Evolutionary conservation across 2,797 vertebrate genomes (phyloP), one percentile per base, ranked within the genome.

Genomic region (Furcifer pardalis): DNA sequence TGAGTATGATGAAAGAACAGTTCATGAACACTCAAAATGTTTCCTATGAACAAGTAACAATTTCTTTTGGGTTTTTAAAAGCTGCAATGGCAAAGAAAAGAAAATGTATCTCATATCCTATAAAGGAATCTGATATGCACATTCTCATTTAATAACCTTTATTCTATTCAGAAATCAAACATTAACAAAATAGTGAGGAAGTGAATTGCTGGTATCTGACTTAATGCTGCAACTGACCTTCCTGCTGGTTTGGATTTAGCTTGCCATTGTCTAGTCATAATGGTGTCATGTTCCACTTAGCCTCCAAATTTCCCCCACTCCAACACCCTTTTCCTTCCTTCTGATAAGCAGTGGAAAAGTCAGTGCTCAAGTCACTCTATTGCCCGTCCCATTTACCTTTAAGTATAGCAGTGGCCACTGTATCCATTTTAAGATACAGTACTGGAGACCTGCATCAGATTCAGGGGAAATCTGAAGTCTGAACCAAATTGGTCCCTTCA

Each of bases 311-410:
- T 63, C 86, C 73, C 77, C 79, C 52, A 44, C 9, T 84, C 72
- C 85, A 87, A 86, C 89, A 90, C 86, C 91, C 89, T 88, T 90
- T 88, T 94, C 86, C 87, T 90, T 85, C 88, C 85, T 90, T 89
- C 88, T 25, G 84, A 27, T 79, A 90, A 88, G 77, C 68, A 86
- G 9, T 68, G 87, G 83, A 86, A 81, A 89, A 84, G 0, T 35
- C 81, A 66, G 81, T 59, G 74, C 86, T 77, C 63, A 82, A 74
- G 19, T 40, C 35, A 37, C 25, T 35, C 37, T 32, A 19, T n/a
- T 7, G 60, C 19, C 35, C 25, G 42, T 52, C 25, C 25, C n/a
- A n/a, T 74, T 35, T 27, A 37, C 37, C 27, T 23, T 49, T 49
- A 75, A 40, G 23, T 37, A 6, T 44, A 44, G 19, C 13, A 52